Base-by-base conservation (phyloP, 2,888 invertebrate species). In the Lampropteryx suffumata region DNA sequence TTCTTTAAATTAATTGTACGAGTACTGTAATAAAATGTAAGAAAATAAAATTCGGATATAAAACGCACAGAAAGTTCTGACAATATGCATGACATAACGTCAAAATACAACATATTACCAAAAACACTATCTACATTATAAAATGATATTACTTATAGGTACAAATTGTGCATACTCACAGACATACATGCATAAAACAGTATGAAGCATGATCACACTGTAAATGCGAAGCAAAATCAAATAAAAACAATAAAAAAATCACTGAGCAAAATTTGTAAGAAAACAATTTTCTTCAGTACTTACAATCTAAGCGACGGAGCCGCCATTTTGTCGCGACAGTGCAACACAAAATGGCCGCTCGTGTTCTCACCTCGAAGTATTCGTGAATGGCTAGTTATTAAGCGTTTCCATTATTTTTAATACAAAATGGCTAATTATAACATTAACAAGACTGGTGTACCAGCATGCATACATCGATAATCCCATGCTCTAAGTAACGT, bases 81-180 rank as follows among this genome's bases (percentile, higher is more conserved):
- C 69, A 76, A 76, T 67, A 75, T 67, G 65, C 61, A 62, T 46
- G 50, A 55, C 58, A 58, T 55, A 59, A 57, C 62, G 62, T 64
- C 48, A 50, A 64, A 62, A 47, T 64, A 59, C 53, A 64, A 54
- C 64, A 69, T 70, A 71, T 77, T 76, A 80, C 78, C 80, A 82
- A 74, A 80, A 17, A 17, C 64, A 72, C 74, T 72, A 74, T 68
- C 57, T 61, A 61, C 43, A 39, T 62, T 70, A 66, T 59, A 63
- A 71, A 68, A 69, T 61, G 66, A 67, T 79, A 79, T 84, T 51
- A 79, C 17, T 17, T 17, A 17, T 3, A 17, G 17, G 7, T 82
- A 82, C 82, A 82, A 80, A 81, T 83, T 84, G 87, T 87, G 87
- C 87, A 88, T 89, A 89, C 88, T 88, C 86, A 88, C 87, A 83